Evolutionary conservation across 2,797 vertebrate species (phyloP), one percentile per base, ranked within the genome.

Genomic region (Hybognathus amarus): DNA sequence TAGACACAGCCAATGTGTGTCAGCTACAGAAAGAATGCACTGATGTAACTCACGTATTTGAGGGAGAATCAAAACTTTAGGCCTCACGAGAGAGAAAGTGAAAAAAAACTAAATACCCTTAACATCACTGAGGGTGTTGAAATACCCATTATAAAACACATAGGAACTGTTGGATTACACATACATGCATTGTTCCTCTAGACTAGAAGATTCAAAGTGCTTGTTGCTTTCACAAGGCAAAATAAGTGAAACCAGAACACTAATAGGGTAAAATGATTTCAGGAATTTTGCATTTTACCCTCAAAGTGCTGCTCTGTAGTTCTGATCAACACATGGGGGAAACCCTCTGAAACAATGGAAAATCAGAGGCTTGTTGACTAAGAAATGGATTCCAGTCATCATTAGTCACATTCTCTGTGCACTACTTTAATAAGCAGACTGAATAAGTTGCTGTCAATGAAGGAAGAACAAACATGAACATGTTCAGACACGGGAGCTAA

Each of bases 21-120:
- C 52, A 61, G 75, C 82, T 84, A 76, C 15, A 69, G 59, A 77
- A 85, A 81, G 77, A 87, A 85, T 87, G 77, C 17, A 27, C 24
- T 66, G 75, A 68, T 42, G 66, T 59, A 77, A 85, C 64, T 66
- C 42, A 15, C 50, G 36, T 68, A 54, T 69, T n/a, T 33, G 66
- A 85, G 30, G 61, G 9, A 76, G 77, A 15, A 47, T 68, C 30
- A 68, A 64, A 77, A 33, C 54, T 79, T 73, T 70, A 82, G 5
- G 45, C 36, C 61, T 67, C 61, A 64, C 3, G 2, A 76, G 33
- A 76, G 33, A 63, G 12, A 74, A 17, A 52, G n/a, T 10, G 5
- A 45, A 6, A 52, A 54, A 27, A 59, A 70, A 10, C 1, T 18
- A 42, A 42, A 22, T 7, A 63, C 3, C 56, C 24, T 45, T 15